Percentiles rank a stretch among this genome's conserved stretches.
These are phyloP conservation scores for Coenonympha arcania DNA, from an alignment of 2,888 invertebrate genomes.

Conservation along the genomic window DNA sequence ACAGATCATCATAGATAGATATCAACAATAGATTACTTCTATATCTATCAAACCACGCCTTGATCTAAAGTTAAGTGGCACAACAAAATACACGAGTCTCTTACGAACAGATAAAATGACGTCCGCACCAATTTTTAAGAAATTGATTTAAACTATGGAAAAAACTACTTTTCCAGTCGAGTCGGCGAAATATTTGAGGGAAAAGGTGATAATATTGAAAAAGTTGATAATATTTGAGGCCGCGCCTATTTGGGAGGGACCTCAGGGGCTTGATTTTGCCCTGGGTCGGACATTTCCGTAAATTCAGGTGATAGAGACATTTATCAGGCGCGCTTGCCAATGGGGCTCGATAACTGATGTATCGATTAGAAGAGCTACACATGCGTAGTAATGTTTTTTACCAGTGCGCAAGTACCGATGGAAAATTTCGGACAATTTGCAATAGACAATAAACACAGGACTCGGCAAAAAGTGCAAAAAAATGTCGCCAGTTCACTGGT, in stretches of 20 bases:
- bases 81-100: not conserved
- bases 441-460: too few relatives aligned
- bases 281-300: not conserved
- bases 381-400: not conserved
- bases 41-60: not conserved
- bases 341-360: not conserved
- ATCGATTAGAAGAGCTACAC: not conserved
- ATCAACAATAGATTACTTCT: too few relatives aligned
- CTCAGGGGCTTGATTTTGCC: not conserved
- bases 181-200: constrained; percentile 18
- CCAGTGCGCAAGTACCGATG: not conserved
- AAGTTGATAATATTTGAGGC: constrained; percentile 3
- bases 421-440: too few relatives aligned
- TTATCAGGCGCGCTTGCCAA: not conserved
- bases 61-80: not conserved
- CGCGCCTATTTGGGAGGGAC: not conserved
- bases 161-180: constrained; percentile 17
- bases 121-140: not conserved
- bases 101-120: not conserved
- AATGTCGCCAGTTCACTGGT: too few relatives aligned
- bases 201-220: constrained; percentile 15
- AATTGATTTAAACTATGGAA: constrained; percentile 12
- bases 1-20: too few relatives aligned
- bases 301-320: constrained; percentile 16
- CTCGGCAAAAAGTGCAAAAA: too few relatives aligned